Evolutionary conservation across 1,140 invertebrate species (phyloP).

Genomic region (Heliconius eleuchia): DNA sequence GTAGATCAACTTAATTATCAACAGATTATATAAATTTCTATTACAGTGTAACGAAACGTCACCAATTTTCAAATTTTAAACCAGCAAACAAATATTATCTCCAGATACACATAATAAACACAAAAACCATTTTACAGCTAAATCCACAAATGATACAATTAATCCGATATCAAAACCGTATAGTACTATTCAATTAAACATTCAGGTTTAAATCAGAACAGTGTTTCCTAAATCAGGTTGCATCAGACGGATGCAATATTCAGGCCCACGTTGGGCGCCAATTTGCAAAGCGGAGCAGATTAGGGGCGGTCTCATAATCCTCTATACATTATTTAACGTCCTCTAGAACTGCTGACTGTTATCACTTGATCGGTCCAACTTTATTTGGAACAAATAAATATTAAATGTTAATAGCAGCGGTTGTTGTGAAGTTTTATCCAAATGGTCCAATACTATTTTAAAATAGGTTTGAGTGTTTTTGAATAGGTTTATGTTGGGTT

Average conservation of each 20-base stretch:
- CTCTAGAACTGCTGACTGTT: slow-evolving; percentile 24
- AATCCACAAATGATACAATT: slow-evolving; percentile 22
- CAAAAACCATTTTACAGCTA: neutral
- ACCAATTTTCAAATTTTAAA: too few relatives aligned
- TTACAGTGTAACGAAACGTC: too few relatives aligned
- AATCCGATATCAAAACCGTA: slow-evolving; percentile 34
- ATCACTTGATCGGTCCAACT: slow-evolving; percentile 15
- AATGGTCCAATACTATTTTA: too few relatives aligned
- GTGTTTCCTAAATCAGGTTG: slow-evolving; percentile 29
- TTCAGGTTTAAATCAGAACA: slow-evolving; percentile 33
- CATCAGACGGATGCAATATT: slow-evolving; percentile 50
- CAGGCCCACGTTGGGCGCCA: slow-evolving; percentile 46
- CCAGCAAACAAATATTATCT: neutral
- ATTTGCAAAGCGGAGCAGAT: slow-evolving; percentile 53
- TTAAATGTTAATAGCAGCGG: neutral
- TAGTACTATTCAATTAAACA: slow-evolving; percentile 33
- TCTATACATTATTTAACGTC: slow-evolving; percentile 44
- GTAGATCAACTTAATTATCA: too few relatives aligned
- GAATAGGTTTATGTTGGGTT: too few relatives aligned
- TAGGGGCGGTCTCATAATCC: slow-evolving; percentile 38
- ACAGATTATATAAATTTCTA: too few relatives aligned
- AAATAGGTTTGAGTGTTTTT: too few relatives aligned
- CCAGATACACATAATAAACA: neutral
- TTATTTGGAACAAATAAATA: neutral
- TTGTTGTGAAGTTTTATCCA: neutral